These are phyloP conservation scores for Scaptomyza caliginosa DNA, from an alignment of 2,888 invertebrate genomes.

Conservation along the genomic window DNA sequence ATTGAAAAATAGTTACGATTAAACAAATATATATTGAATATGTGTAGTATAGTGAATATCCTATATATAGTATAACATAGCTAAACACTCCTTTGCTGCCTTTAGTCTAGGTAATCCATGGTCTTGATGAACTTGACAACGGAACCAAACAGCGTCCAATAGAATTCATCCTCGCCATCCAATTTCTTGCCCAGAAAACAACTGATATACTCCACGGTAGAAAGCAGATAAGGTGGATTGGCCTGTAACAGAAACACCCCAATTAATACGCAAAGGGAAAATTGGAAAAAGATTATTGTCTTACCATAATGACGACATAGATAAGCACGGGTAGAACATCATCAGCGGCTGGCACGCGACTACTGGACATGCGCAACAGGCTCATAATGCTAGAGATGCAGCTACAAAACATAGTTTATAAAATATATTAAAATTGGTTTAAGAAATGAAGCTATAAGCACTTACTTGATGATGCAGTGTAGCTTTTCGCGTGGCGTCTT, in stretches of 20 bases:
- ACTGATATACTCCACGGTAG: slow-evolving; percentile 97
- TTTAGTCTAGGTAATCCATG: slow-evolving; percentile 86
- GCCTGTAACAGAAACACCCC: slow-evolving; percentile 88
- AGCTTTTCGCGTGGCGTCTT: slow-evolving; percentile 95
- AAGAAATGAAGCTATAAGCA: neutral
- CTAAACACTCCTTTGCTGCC: neutral
- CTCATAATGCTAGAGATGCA: slow-evolving; percentile 98
- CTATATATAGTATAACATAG: slow-evolving; percentile 16
- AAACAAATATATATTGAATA: slow-evolving; percentile 21
- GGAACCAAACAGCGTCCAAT: slow-evolving; percentile 99
- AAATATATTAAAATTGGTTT: neutral
- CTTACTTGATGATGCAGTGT: slow-evolving; percentile 83
- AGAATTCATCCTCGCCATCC: slow-evolving; percentile 96
- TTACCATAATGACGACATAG: slow-evolving; percentile 96
- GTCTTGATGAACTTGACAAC: slow-evolving; percentile 99
- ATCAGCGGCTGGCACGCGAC: slow-evolving; percentile 93
- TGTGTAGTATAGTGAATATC: too few species aligned
- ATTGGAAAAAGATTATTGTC: neutral
- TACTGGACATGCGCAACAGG: slow-evolving; percentile 93
- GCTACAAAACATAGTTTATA: too few species aligned
- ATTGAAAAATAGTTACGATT: slow-evolving; percentile 23
- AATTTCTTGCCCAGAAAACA: slow-evolving; percentile 94
- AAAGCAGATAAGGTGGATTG: slow-evolving; percentile 96
- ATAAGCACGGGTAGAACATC: slow-evolving; percentile 98
- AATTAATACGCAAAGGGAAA: neutral